Percentiles rank a stretch among this genome's conserved stretches.
phyloP scores from a whole-genome alignment of 2,797 vertebrate species.

The Margarornis squamiger region DNA sequence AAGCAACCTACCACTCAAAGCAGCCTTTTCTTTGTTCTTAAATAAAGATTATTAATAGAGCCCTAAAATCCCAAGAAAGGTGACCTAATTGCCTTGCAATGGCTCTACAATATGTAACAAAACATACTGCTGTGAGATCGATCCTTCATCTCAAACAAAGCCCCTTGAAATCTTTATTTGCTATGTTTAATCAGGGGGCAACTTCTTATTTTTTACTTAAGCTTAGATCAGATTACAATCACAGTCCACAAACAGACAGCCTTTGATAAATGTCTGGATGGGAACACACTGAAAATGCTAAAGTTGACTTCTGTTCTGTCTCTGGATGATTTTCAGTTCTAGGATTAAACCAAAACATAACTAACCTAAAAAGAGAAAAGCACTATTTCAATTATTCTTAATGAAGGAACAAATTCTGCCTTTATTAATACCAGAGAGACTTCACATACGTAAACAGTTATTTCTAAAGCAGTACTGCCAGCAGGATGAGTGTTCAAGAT shows the following conservation, averaged over 20 bases:
- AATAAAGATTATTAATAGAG: neutral
- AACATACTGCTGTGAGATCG: neutral
- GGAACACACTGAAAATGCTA: neutral
- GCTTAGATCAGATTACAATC: constrained; percentile 9
- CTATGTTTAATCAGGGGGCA: neutral
- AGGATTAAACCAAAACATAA: neutral
- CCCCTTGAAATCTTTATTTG: neutral
- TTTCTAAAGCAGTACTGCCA: neutral
- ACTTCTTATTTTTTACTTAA: constrained; percentile 20
- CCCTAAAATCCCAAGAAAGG: constrained; percentile 17
- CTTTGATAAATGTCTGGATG: constrained; percentile 2
- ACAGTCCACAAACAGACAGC: neutral
- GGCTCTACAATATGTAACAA: neutral
- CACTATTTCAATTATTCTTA: neutral
- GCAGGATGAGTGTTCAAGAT: neutral
- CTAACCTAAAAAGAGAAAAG: neutral
- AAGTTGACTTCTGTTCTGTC: neutral
- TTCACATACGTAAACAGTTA: neutral
- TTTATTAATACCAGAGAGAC: neutral
- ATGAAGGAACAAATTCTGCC: constrained; percentile 8
- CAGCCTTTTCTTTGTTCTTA: neutral
- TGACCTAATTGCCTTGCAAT: constrained; percentile 20
- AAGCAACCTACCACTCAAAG: neutral
- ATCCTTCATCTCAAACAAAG: neutral
- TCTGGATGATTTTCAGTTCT: neutral